Conservation (phyloP, 1,140 invertebrate genomes). For the Drosophila dunni region DNA sequence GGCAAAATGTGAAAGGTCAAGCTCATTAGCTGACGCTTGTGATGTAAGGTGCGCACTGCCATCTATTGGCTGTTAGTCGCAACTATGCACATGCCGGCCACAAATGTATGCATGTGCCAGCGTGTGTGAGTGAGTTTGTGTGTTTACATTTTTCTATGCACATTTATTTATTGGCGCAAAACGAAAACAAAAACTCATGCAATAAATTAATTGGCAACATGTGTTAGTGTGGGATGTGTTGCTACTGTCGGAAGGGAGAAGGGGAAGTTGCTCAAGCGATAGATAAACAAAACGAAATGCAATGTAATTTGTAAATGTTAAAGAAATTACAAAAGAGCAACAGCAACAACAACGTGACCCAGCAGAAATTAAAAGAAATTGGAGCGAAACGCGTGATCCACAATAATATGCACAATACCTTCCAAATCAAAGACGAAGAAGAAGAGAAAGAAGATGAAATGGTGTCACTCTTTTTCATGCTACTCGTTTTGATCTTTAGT, state of each 20-base stretch:
- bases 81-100: conserved; percentile 30
- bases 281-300: conserved; percentile 41
- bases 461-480: not conserved
- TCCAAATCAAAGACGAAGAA: not conserved
- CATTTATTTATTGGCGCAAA: conserved; percentile 44
- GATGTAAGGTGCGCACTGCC: conserved; percentile 43
- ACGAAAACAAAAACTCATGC: conserved; percentile 52
- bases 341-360: conserved; percentile 17
- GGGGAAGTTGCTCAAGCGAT: conserved; percentile 19
- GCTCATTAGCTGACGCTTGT: conserved; percentile 38
- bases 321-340: conserved; percentile 25
- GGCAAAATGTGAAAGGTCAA: conserved; percentile 40
- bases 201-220: conserved; percentile 56
- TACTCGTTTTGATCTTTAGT: conserved; percentile 19
- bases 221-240: not conserved
- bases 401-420: not conserved
- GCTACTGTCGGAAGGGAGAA: not conserved
- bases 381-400: conserved; percentile 22
- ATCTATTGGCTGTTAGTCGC: conserved; percentile 35
- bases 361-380: conserved; percentile 16
- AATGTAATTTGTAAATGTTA: conserved; percentile 32
- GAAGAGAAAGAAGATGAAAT: not conserved
- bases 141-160: conserved; percentile 2
- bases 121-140: not conserved
- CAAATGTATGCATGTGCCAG: not conserved